phyloP scores from a whole-genome alignment of 2,113 vertebrate genomes.

The Sciurus niger region DNA sequence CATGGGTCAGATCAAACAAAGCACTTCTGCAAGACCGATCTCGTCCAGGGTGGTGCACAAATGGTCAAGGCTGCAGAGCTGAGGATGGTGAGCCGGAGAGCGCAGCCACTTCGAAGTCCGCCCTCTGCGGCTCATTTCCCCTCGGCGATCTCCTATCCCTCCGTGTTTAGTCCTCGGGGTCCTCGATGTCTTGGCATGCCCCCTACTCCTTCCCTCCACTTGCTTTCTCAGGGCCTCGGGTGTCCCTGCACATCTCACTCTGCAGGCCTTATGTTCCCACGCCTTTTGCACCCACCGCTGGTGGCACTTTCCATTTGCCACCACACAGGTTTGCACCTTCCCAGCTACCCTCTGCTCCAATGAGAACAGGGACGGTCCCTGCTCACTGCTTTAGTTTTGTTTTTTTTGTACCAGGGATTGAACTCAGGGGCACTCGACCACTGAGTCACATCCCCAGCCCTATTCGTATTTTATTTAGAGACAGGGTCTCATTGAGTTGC shows the following conservation, averaged over 20 bases:
- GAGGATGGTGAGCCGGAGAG: not conserved
- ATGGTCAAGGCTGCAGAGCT: not conserved
- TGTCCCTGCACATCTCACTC: rapidly evolving
- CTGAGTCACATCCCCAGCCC: no score
- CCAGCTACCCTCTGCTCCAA: not conserved
- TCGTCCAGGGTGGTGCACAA: not conserved
- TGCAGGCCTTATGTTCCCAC: not conserved
- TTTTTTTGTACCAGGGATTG: no score
- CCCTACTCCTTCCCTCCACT: no score
- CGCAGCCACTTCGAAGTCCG: not conserved
- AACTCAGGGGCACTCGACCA: no score
- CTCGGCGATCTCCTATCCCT: not conserved
- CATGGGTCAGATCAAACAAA: not conserved
- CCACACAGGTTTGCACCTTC: not conserved
- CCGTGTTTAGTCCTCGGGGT: not conserved
- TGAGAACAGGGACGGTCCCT: rapidly evolving
- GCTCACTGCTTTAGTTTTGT: not conserved
- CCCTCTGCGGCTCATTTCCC: no score
- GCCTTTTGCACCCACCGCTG: not conserved
- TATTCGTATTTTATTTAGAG: no score
- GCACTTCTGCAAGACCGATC: not conserved
- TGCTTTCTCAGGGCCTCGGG: not conserved
- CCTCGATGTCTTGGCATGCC: not conserved
- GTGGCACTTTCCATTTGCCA: not conserved
- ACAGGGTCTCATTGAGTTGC: no score